Evolutionary conservation across 1,140 invertebrate genomes (phyloP), one percentile per base, ranked within the genome.

Genomic region (Scaptomyza pallida): DNA sequence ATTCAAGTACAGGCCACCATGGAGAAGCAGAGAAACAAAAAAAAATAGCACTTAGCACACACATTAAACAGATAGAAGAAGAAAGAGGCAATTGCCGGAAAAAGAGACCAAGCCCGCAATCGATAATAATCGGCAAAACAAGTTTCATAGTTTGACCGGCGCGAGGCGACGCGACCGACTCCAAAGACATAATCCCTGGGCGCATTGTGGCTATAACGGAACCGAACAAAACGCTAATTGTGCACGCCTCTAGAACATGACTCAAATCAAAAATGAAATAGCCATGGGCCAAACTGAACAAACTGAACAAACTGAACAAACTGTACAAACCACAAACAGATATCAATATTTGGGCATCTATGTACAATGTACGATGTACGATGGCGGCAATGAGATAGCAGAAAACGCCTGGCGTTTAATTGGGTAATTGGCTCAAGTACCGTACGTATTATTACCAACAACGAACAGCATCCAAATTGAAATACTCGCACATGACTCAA

Each of bases 371-470:
- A 17, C 26, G n/a, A 47, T 15, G 12, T 9, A 59, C 16, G 77
- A 81, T 88, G 50, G 62, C 75, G 78, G 75, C 83, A 76, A 82
- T 88, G 82, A 88, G 83, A 89, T 89, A 67, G 82, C 82, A 89
- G 61, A 88, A 88, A 88, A 88, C 61, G 72, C 63, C 63, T 78
- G 75, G 75, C 83, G 75, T 82, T 88, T 86, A 90, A 88, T 83
- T 88, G 85, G 89, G 89, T 89, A 88, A 88, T 86, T 90, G 90
- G 86, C 80, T 89, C 75, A 86, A 77, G 88, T 77, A 76, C 81
- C 75, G 91, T 81, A 89, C 73, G 91, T 80, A n/a, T n/a, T n/a
- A n/a, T n/a, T n/a, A n/a, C n/a, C 23, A 26, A 26, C 68, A 60
- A 47, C 60, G n/a, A 57, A 56, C 47, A 55, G 57, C 67, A 78